Base-by-base conservation (phyloP, 2,113 vertebrate species). In the Triplophysa rosa region DNA sequence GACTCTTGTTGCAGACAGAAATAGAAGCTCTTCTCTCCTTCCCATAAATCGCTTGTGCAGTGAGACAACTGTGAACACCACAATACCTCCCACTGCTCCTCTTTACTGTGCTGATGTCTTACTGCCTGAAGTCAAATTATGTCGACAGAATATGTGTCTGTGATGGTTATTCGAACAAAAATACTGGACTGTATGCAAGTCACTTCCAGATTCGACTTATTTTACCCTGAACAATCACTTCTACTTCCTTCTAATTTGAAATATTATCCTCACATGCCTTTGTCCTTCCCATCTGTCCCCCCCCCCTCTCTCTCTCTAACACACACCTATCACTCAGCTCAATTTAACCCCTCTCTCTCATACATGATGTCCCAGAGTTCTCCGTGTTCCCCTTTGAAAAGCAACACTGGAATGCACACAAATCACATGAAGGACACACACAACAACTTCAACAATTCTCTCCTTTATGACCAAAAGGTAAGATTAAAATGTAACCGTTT, bases 391-490 rank as follows among this genome's bases (percentile, higher is more conserved):
- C 78, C n/a, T 79, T 54, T 42, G 37, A 78, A 68, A 71, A 63
- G 81, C 84, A 72, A 5, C 83, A 83, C 82, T 89, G 89, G 85
- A 87, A 93, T 93, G 93, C 89, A 88, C 88, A 86, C 86, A 83
- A 92, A 89, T 79, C 82, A 88, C 84, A 85, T 68, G 8, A 91
- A 89, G 87, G 87, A 90, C 77, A 87, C 86, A 65, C 90, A 89
- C 84, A 92, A 90, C 87, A 89, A 88, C 83, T 88, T 72, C 77
- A 87, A 86, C 72, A 90, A 90, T 83, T 85, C 82, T 59, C 88
- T 88, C 24, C 88, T 93, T 61, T 67, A 61, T 82, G 89, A 88
- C 24, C 68, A 88, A 10, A 93, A 92, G 91, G 92, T 93, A 92
- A 90, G 89, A 2, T 29, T 49, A 2, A 4, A 72, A 61, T 56